A percentile compares a stretch with the other conserved stretches of the same genome.
Conservation (phyloP, 2,888 invertebrate genomes). For the Desoria tigrina region DNA sequence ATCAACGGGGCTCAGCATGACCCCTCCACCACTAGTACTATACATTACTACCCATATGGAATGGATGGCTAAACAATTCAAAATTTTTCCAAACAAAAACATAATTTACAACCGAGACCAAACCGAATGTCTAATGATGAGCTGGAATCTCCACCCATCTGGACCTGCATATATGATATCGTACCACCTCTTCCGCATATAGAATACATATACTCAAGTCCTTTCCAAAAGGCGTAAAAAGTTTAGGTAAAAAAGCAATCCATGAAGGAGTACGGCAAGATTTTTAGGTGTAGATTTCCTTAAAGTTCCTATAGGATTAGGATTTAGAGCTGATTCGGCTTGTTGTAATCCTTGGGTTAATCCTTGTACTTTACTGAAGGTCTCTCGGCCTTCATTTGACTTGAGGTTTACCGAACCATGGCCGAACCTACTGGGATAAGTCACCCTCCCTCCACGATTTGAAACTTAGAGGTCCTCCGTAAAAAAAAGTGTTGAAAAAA, state of each 20-base stretch:
- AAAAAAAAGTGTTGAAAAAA: slow-evolving; percentile 9
- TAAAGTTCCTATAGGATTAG: not conserved
- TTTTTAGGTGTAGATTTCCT: too few relatives aligned
- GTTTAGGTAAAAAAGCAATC: too few relatives aligned
- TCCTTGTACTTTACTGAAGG: slow-evolving; percentile 1
- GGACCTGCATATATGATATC: not conserved
- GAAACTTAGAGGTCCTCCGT: not conserved
- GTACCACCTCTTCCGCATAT: too few relatives aligned
- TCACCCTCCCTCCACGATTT: slow-evolving; percentile 8
- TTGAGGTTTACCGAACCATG: slow-evolving; percentile 12
- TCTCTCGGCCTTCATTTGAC: not conserved
- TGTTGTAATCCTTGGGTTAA: slow-evolving; percentile 1
- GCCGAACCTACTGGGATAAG: slow-evolving; percentile 7
- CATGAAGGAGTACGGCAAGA: too few relatives aligned
- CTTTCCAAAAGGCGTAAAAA: too few relatives aligned
- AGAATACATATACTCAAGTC: too few relatives aligned
- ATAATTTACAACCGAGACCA: slow-evolving; percentile 33
- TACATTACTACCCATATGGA: not conserved
- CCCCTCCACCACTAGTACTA: not conserved
- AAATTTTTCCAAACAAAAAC: slow-evolving; percentile 27
- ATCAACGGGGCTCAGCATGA: slow-evolving; percentile 15
- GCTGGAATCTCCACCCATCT: slow-evolving; percentile 27
- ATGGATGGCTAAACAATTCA: slow-evolving; percentile 27
- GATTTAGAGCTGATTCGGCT: not conserved
- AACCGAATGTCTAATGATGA: slow-evolving; percentile 33